A percentile compares a stretch with the other conserved stretches of the same genome.
Evolutionary conservation across 1,140 invertebrate species (phyloP).

Genomic region (Drosophila lacertosa): DNA sequence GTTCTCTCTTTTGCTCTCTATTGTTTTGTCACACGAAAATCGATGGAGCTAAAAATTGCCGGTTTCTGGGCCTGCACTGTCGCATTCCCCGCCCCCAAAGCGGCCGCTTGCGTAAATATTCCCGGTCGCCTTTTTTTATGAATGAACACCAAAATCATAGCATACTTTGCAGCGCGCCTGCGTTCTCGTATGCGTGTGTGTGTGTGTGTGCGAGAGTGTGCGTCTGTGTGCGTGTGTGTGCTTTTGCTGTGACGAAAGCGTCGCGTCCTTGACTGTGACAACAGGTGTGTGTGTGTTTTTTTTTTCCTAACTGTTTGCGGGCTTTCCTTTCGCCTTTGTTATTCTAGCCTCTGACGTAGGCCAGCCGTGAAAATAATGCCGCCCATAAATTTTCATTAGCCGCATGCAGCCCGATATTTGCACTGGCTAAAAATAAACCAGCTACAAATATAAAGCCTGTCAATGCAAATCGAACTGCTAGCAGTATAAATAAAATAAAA

Average conservation of each 20-base stretch:
- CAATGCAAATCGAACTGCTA: not conserved
- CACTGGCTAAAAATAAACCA: constrained; percentile 22
- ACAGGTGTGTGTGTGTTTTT: constrained; percentile 73
- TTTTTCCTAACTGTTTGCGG: constrained; percentile 25
- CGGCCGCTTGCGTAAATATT: constrained; percentile 59
- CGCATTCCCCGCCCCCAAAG: not conserved
- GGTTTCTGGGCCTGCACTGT: constrained; percentile 24
- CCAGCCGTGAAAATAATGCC: constrained; percentile 28
- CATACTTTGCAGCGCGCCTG: constrained; percentile 74
- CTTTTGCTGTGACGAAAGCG: constrained; percentile 68
- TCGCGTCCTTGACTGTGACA: constrained; percentile 66
- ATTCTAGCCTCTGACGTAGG: constrained; percentile 54
- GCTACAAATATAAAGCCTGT: not conserved
- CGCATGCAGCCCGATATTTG: constrained; percentile 39
- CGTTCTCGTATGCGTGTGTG: constrained; percentile 35
- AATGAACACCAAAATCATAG: constrained; percentile 69
- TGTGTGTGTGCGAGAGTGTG: constrained; percentile 16
- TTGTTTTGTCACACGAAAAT: constrained; percentile 55
- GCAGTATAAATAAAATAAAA: not conserved
- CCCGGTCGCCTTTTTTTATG: constrained; percentile 68
- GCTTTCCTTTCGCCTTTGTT: constrained; percentile 25
- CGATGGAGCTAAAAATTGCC: constrained; percentile 80
- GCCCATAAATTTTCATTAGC: constrained; percentile 64
- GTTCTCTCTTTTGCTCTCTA: not conserved
- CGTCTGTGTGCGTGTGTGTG: constrained; percentile 27